A percentile compares a stretch with the other conserved stretches of the same genome.
phyloP scores from a whole-genome alignment of 2,888 invertebrate species.

The Sycophila texana region DNA sequence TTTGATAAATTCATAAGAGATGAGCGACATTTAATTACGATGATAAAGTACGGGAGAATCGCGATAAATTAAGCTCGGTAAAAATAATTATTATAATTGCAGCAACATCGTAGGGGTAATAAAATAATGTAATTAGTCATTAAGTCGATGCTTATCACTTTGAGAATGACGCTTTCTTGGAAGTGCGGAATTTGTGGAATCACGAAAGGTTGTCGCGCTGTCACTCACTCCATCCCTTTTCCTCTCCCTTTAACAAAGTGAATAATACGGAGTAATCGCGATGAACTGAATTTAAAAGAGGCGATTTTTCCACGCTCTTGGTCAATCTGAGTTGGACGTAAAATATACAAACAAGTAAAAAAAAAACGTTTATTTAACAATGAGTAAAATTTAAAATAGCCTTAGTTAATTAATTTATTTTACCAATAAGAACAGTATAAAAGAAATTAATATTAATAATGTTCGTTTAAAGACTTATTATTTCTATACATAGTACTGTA shows the following conservation, averaged over 20 bases:
- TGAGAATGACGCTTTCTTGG: constrained; percentile 51
- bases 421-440: too few relatives aligned
- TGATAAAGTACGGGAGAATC: constrained; percentile 24
- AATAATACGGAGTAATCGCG: constrained; percentile 53
- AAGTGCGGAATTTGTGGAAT: constrained; percentile 48
- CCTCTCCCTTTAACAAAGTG: constrained; percentile 49
- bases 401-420: too few relatives aligned
- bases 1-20: constrained; percentile 10
- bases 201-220: constrained; percentile 31
- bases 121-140: constrained; percentile 54
- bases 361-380: too few relatives aligned
- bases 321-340: not conserved
- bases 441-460: too few relatives aligned
- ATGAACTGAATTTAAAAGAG: constrained; percentile 14
- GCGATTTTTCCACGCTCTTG: not conserved
- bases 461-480: too few relatives aligned
- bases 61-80: constrained; percentile 45
- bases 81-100: constrained; percentile 47
- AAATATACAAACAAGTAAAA: too few relatives aligned
- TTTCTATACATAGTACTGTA: too few relatives aligned
- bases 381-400: too few relatives aligned
- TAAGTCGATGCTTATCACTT: constrained; percentile 51
- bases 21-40: constrained; percentile 27
- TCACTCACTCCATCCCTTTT: constrained; percentile 12
- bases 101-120: constrained; percentile 43